These are phyloP conservation scores for Cryptocephalus primarius DNA, from an alignment of 2,888 invertebrate species.

Conservation along the genomic window DNA sequence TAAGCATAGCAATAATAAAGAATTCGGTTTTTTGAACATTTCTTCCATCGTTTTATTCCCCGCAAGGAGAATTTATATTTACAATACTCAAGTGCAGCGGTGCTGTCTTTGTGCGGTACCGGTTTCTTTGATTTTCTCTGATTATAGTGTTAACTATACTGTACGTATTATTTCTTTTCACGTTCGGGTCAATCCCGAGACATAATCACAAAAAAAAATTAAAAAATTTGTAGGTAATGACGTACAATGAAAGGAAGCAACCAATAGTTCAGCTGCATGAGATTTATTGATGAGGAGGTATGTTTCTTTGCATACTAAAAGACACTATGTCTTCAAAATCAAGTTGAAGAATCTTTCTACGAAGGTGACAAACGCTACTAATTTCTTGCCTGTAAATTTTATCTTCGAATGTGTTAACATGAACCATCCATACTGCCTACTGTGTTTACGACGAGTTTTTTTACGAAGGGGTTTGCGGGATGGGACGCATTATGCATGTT, in stretches of 20 bases:
- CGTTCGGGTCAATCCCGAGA: constrained; percentile 15
- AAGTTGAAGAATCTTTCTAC: background rate
- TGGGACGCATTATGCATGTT: constrained; percentile 22
- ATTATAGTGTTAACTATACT: constrained; percentile 23
- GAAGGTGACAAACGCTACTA: constrained; percentile 14
- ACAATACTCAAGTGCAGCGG: background rate
- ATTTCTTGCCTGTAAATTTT: constrained; percentile 15
- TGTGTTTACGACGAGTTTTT: constrained; percentile 12
- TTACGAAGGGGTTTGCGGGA: constrained; percentile 14
- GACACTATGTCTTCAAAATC: no score
- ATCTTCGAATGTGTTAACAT: constrained; percentile 25
- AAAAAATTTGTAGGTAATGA: no score
- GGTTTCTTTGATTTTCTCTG: constrained; percentile 22
- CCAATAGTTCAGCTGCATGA: no score
- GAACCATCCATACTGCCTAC: constrained; percentile 24
- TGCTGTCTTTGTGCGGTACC: constrained; percentile 11
- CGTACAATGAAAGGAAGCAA: no score
- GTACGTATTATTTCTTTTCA: constrained; percentile 21
- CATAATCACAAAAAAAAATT: constrained; percentile 11
- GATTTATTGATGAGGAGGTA: no score
- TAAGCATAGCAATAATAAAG: constrained; percentile 4
- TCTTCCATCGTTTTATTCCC: background rate
- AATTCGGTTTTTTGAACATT: constrained; percentile 2
- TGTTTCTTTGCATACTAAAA: no score
- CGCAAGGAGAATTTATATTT: no score